These are phyloP conservation scores for Cavia aperea DNA, from an alignment of 2,113 vertebrate genomes.

Conservation along the genomic window DNA sequence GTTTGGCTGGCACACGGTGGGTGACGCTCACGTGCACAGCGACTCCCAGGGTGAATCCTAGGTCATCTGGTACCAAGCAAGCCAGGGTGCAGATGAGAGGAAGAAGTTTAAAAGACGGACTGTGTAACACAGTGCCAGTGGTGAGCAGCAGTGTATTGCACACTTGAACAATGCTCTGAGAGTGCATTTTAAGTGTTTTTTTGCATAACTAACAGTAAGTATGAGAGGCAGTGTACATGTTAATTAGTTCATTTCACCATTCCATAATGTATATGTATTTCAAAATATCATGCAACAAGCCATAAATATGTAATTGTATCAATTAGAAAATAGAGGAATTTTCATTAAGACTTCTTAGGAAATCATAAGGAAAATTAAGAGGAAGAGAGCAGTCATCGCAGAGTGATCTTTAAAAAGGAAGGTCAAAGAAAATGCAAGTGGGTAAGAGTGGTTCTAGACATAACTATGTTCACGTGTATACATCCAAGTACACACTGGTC, in stretches of 20 bases:
- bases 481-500: not conserved
- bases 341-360: not conserved
- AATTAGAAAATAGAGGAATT: not conserved
- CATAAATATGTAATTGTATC: not conserved
- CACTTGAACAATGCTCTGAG: not conserved
- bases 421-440: not conserved
- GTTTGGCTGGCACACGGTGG: not conserved
- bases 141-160: not conserved
- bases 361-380: not conserved
- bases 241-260: not conserved
- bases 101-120: not conserved
- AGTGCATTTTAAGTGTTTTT: not conserved
- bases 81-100: not conserved
- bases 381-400: not conserved
- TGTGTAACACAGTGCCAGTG: not conserved
- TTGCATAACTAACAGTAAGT: not conserved
- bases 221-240: too few species aligned
- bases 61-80: not conserved
- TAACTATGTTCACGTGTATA: too few species aligned
- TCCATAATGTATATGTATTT: not conserved
- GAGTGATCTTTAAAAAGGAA: not conserved
- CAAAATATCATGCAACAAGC: not conserved
- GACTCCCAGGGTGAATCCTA: not conserved
- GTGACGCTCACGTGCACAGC: not conserved
- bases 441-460: not conserved